Conservation (phyloP, 2,113 vertebrate species). For the human (Homo sapiens) region DNA sequence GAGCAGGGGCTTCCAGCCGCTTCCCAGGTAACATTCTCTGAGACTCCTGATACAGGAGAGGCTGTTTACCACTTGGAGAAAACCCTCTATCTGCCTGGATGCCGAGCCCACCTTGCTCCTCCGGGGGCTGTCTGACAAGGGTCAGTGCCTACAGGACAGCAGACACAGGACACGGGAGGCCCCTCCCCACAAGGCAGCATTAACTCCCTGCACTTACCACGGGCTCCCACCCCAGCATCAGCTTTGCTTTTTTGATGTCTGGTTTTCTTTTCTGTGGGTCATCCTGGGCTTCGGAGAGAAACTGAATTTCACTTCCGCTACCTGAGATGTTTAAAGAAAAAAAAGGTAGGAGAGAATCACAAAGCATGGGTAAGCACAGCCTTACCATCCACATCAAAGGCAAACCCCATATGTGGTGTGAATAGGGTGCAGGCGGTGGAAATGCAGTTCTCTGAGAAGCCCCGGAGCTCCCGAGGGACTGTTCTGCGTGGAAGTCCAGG, state of each 20-base stretch:
- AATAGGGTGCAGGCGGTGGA: accelerated
- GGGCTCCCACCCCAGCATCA: conserved; percentile 96
- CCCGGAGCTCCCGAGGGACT: accelerated
- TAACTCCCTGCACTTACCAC: conserved; percentile 89
- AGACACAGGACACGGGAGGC: no score
- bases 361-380: not conserved
- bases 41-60: not conserved
- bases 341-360: not conserved
- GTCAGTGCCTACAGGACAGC: no score
- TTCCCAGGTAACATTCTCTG: not conserved
- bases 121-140: accelerated
- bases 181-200: not conserved
- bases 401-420: not conserved
- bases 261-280: conserved; percentile 98
- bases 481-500: not conserved
- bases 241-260: conserved; percentile 96
- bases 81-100: accelerated
- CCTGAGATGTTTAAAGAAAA: conserved; percentile 73
- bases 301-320: conserved; percentile 97
- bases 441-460: accelerated
- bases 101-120: not conserved
- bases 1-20: not conserved
- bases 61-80: not conserved
- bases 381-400: accelerated
- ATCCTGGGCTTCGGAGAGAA: conserved; percentile 98